phyloP scores from a whole-genome alignment of 2,113 vertebrate species.

The Symphodus melops region DNA sequence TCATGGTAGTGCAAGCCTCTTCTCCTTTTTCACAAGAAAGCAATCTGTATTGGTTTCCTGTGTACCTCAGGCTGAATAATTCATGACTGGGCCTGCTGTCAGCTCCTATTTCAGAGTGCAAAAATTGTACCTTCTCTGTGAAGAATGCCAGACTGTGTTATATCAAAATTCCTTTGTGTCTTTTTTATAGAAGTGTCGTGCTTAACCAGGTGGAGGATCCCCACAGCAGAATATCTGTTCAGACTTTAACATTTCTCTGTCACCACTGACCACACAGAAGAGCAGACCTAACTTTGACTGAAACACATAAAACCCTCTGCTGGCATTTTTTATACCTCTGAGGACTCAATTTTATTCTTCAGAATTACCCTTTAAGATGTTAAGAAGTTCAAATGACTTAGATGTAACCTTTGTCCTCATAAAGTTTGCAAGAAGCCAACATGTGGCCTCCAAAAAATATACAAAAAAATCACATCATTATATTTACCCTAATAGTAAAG shows the following conservation, averaged over 20 bases:
- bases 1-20: conserved; percentile 6
- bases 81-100: conserved; percentile 42
- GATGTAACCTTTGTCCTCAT: too few species aligned
- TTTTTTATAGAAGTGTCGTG: neutral
- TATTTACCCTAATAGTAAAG: too few species aligned
- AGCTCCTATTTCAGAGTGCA: conserved; percentile 21
- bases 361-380: too few species aligned
- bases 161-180: neutral
- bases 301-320: neutral
- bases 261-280: conserved; percentile 2
- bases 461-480: too few species aligned
- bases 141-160: conserved; percentile 7
- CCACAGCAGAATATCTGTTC: neutral
- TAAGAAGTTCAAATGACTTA: too few species aligned
- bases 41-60: conserved; percentile 24
- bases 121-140: neutral
- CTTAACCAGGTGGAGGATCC: neutral
- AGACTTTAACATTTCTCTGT: neutral
- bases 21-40: conserved; percentile 26
- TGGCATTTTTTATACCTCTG: neutral
- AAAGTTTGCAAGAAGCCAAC: too few species aligned
- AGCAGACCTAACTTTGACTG: neutral
- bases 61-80: conserved; percentile 54
- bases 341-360: neutral
- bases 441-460: too few species aligned